phyloP scores from a whole-genome alignment of 37 sponge, comb jelly and placozoan genomes.

The Chondrosia reniformis region DNA sequence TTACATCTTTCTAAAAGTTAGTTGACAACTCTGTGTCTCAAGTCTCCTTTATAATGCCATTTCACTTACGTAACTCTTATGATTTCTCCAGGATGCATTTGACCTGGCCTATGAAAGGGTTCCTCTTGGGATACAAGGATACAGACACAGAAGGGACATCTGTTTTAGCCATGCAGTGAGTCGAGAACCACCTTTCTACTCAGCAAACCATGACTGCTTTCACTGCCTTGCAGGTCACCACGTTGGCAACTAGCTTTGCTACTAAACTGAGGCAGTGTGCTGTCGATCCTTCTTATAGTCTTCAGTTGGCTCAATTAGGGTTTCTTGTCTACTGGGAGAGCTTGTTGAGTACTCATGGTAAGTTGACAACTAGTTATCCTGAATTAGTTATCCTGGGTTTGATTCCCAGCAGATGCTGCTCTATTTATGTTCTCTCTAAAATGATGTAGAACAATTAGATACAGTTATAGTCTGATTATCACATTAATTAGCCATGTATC shows the following conservation, averaged over 20 bases:
- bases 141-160: constrained; percentile 74
- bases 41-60: too few relatives aligned
- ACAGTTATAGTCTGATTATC: too few relatives aligned
- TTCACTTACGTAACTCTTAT: too few relatives aligned
- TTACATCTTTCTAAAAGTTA: constrained; percentile 7
- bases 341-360: constrained; percentile 73
- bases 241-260: constrained; percentile 53
- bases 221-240: constrained; percentile 35
- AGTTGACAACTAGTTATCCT: too few relatives aligned
- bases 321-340: constrained; percentile 92
- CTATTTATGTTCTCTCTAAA: too few relatives aligned
- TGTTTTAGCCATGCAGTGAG: constrained; percentile 72
- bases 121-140: constrained; percentile 55
- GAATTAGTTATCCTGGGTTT: too few relatives aligned
- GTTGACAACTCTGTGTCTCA: too few relatives aligned
- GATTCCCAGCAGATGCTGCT: too few relatives aligned
- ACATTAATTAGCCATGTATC: too few relatives aligned
- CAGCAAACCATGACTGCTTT: background rate
- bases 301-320: constrained; percentile 64
- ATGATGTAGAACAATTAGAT: too few relatives aligned
- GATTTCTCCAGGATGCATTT: constrained; percentile 45
- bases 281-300: constrained; percentile 34
- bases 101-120: constrained; percentile 29
- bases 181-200: background rate
- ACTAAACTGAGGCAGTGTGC: constrained; percentile 49